Conservation (phyloP, 2,888 invertebrate species). For the Eupithecia insigniata region DNA sequence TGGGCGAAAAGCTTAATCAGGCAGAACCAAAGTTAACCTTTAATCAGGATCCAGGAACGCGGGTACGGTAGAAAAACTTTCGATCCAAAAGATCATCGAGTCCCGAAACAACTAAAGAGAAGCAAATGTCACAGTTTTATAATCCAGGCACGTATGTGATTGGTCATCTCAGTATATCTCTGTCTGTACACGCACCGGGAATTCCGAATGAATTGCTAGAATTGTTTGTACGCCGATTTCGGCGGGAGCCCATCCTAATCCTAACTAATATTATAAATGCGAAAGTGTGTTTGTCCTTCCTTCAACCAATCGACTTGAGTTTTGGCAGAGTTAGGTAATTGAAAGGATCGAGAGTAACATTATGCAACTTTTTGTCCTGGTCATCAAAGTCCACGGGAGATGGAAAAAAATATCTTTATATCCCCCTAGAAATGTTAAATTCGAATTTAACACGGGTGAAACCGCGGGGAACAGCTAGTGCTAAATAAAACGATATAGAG, state of each 20-base stretch:
- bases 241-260: conserved; percentile 44
- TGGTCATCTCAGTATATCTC: conserved; percentile 83
- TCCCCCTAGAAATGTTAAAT: too few species aligned
- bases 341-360: too few species aligned
- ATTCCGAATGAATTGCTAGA: conserved; percentile 75
- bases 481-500: too few species aligned
- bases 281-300: too few species aligned
- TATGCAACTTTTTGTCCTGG: too few species aligned
- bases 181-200: conserved; percentile 72
- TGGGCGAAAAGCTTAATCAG: background rate
- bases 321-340: too few species aligned
- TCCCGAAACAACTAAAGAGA: conserved; percentile 26
- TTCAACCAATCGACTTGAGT: too few species aligned
- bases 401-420: too few species aligned
- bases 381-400: too few species aligned
- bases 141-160: conserved; percentile 75
- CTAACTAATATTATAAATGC: too few species aligned
- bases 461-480: too few species aligned
- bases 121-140: conserved; percentile 64
- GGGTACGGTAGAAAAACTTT: background rate
- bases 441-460: too few species aligned
- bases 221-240: conserved; percentile 70
- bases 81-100: conserved; percentile 19
- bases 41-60: background rate
- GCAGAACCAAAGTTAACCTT: background rate